phyloP scores from a whole-genome alignment of 2,113 vertebrate species.

The Limnothrissa miodon region DNA sequence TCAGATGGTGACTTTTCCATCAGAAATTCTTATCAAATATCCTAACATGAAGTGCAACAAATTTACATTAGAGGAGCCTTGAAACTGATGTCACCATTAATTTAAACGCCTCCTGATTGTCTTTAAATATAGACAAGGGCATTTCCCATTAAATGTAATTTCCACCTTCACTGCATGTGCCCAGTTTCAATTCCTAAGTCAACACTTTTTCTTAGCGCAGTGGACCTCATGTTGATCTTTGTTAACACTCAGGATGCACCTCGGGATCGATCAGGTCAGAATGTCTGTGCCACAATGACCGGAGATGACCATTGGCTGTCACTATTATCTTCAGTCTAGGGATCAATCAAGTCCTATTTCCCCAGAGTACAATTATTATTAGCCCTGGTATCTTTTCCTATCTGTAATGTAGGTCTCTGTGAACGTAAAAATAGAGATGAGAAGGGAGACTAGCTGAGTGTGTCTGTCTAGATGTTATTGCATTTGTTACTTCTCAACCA shows the following conservation, averaged over 20 bases:
- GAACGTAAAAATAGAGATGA: neutral
- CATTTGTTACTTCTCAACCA: neutral
- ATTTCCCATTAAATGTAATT: too few relatives aligned
- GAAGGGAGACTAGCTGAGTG: neutral
- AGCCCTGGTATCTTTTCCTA: conserved; percentile 8
- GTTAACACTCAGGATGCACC: neutral
- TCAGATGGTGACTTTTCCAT: neutral
- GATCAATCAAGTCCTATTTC: conserved; percentile 43
- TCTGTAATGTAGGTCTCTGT: neutral
- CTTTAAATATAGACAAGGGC: too few relatives aligned
- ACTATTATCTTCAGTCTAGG: neutral
- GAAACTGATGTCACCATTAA: too few relatives aligned
- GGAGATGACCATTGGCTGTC: neutral
- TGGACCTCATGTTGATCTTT: neutral
- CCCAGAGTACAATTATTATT: conserved; percentile 31
- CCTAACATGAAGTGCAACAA: too few relatives aligned
- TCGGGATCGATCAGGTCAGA: neutral
- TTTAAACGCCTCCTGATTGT: too few relatives aligned
- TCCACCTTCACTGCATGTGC: too few relatives aligned
- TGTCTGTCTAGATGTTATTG: neutral
- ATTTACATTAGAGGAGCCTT: too few relatives aligned
- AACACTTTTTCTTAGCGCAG: too few relatives aligned
- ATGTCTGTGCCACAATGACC: neutral
- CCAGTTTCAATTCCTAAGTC: too few relatives aligned
- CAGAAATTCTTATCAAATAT: neutral